A percentile compares a stretch with the other conserved stretches of the same genome.
Conservation (phyloP, 2,113 vertebrate species). For the Otis tarda region DNA sequence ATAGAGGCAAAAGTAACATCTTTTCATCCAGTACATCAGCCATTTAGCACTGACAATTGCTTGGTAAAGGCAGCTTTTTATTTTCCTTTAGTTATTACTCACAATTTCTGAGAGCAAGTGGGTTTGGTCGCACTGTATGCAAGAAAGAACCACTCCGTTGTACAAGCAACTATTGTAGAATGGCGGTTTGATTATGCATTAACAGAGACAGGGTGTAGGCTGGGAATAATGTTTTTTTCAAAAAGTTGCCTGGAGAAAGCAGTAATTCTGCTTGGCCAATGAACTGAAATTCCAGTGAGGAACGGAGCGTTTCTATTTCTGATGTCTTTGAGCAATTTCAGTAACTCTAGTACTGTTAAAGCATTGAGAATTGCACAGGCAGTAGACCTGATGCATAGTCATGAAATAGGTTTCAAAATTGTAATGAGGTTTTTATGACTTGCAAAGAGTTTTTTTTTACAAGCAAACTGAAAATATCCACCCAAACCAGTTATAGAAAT, state of each 20-base stretch:
- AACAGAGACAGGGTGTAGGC: neutral
- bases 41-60: neutral
- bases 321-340: constrained; percentile 21
- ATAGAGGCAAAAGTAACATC: neutral
- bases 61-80: neutral
- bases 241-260: neutral
- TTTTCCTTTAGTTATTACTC: neutral
- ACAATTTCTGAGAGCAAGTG: neutral
- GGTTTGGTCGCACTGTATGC: neutral
- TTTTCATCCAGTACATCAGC: neutral
- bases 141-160: neutral
- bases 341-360: neutral
- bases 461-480: constrained; percentile 22
- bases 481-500: neutral
- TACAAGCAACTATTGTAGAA: neutral
- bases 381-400: neutral
- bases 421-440: constrained; percentile 11
- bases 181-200: neutral
- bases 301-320: neutral
- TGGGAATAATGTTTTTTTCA: neutral
- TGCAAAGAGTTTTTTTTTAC: neutral
- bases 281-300: constrained; percentile 28
- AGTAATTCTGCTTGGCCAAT: constrained; percentile 9
- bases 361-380: neutral
- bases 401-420: constrained; percentile 16